Base-by-base conservation (phyloP, 2,113 vertebrate species). In the Chloroceryle aenea region DNA sequence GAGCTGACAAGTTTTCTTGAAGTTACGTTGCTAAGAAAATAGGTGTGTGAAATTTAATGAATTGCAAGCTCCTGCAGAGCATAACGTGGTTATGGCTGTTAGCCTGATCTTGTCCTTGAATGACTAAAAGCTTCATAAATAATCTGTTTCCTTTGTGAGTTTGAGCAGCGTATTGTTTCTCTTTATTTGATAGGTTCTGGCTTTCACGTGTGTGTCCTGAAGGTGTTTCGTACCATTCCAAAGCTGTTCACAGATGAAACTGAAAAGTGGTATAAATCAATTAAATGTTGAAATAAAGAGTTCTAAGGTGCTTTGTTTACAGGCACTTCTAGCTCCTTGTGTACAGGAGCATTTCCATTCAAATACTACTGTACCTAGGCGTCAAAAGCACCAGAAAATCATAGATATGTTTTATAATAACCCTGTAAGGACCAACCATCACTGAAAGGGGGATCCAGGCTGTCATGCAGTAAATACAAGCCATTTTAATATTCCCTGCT, bases 401-500 rank as follows among this genome's bases (percentile, higher is more conserved):
- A 21, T 8, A 40, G 26, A 8, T 53, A 4, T 66, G 69, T 12
- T 30, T 58, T n/a, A 9, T 4, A 81, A 61, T 63, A 59, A 56
- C 52, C 71, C 85, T 53, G 38, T 87, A 42, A 84, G 77, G 73
- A 79, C 69, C 92, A 89, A 11, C 66, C 62, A 26, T 86, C 90
- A 47, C 48, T 90, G 67, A 82, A 74, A 48, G 58, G 48, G 76
- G 50, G 63, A 75, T 73, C 81, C 34, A 77, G 47, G 40, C 62
- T 91, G 85, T 95, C 80, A 27, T 38, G 56, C 82, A 68, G 86
- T 87, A 89, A 95, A 96, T 89, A 92, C 96, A 95, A 97, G 97
- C 98, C 96, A 95, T 97, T 96, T 85, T 92, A 71, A 81, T 87
- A 59, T 64, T 94, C 94, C 87, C 79, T 34, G 36, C 89, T 94